Percentiles rank a stretch among this genome's conserved stretches.
Conservation (phyloP, 2,113 vertebrate species). For the Romanogobio albipinnatus region DNA sequence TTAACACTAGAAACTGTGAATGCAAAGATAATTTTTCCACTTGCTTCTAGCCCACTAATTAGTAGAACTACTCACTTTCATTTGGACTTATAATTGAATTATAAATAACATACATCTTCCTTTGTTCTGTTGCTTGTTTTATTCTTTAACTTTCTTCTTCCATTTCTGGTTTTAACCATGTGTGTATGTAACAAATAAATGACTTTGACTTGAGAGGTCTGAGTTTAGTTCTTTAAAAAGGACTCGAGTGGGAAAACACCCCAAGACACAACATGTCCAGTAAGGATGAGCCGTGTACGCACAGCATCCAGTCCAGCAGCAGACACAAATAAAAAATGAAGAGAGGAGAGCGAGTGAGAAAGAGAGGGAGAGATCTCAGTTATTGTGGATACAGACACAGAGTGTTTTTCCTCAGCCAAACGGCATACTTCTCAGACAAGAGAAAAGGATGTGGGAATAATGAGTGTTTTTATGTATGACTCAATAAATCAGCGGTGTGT, state of each 20-base stretch:
- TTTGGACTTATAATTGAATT: not conserved
- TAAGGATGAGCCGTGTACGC: not conserved
- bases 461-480: conserved; percentile 79
- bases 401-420: conserved; percentile 55
- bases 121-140: not conserved
- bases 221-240: conserved; percentile 19
- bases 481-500: conserved; percentile 78
- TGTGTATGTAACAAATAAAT: not conserved
- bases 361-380: conserved; percentile 21
- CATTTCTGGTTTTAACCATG: not conserved
- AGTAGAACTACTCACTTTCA: not conserved
- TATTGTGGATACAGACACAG: conserved; percentile 50
- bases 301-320: not conserved
- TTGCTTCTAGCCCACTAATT: not conserved
- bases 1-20: not conserved
- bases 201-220: not conserved
- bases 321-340: conserved; percentile 24
- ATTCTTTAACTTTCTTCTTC: not conserved
- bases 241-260: not conserved
- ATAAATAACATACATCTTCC: not conserved
- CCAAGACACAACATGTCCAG: conserved; percentile 13
- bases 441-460: conserved; percentile 72
- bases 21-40: not conserved
- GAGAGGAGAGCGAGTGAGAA: not conserved
- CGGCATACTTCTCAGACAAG: conserved; percentile 53